These are phyloP conservation scores for Altica lythri DNA, from an alignment of 2,888 invertebrate species.

Conservation along the genomic window DNA sequence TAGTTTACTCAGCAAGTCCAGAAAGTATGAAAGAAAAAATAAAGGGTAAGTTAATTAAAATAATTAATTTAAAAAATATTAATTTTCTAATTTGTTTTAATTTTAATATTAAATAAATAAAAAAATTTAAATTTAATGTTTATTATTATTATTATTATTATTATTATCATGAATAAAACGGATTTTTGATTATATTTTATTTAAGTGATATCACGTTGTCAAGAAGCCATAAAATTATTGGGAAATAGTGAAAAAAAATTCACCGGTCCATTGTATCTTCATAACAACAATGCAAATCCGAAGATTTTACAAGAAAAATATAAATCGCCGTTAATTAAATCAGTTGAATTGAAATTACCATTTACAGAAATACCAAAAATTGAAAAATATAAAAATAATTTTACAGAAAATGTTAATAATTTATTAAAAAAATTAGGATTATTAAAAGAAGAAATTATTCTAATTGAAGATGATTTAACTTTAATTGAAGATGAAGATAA, in stretches of 20 bases:
- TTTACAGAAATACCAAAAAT: constrained; percentile 38
- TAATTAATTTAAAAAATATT: too few relatives aligned
- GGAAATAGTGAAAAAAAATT: constrained; percentile 41
- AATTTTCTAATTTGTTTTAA: too few relatives aligned
- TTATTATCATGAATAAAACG: too few relatives aligned
- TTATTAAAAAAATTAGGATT: constrained; percentile 29
- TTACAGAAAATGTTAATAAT: constrained; percentile 21
- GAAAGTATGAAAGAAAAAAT: constrained; percentile 53
- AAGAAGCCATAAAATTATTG: constrained; percentile 53
- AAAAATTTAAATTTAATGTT: too few relatives aligned
- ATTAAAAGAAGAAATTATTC: constrained; percentile 23
- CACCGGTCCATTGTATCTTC: constrained; percentile 46
- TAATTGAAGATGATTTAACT: constrained; percentile 26
- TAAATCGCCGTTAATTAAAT: constrained; percentile 39
- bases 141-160: too few relatives aligned
- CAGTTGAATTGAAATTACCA: constrained; percentile 35
- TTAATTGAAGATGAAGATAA: not conserved
- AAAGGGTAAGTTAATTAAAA: constrained; percentile 55
- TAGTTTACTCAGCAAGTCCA: constrained; percentile 48
- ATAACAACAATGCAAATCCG: too few relatives aligned
- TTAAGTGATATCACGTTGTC: constrained; percentile 57
- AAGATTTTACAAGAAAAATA: too few relatives aligned
- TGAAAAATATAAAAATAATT: constrained; percentile 24
- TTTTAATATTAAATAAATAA: too few relatives aligned
- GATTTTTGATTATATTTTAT: too few relatives aligned